Evolutionary conservation across 2,113 vertebrate genomes (phyloP), one percentile per base, ranked within the genome.

Genomic region (Plecturocebus donacophilus): DNA sequence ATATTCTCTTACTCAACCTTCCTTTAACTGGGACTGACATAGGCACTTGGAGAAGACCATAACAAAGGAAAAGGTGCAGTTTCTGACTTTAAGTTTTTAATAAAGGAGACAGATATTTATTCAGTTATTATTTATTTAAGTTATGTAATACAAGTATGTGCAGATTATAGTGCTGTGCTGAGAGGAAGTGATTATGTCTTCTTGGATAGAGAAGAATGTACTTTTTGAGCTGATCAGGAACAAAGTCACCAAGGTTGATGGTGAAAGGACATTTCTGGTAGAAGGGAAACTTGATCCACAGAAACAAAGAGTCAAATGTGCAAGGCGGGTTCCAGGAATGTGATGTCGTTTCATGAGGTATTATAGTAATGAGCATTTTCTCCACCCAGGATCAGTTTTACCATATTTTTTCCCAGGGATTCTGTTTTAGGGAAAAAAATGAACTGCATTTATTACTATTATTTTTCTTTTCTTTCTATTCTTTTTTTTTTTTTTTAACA

Each of bases 51-150:
- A 88, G 40, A 95, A 86, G 27, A 66, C 38, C 13, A 0, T 47
- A 66, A 42, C 66, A 82, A 3, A 52, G 21, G 42, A 81, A 93
- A 56, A 66, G 71, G 27, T 42, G 17, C 40, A 61, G 47, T 88
- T 95, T 75, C 54, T 91, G 77, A 79, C 76, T 81, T 83, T 77
- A 95, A 91, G 56, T 91, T 90, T 95, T 90, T 89, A 83, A 12
- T 85, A 90, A 90, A 85, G 47, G 45, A 95, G 81, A 91, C 64
- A 93, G 49, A 58, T 71, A 42, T 71, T 91, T 93, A 91, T 6
- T 96, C 38, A 25, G 79, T 58, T 90, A 79, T 86, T 93, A 54
- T 88, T 96, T 96, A 58, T 66, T 52, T 93, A 94, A 82, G 30
- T 89, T 80, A 64, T 45, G 30, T 93, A 94, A 95, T 54, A 77